Evolutionary conservation across 2,113 vertebrate genomes (phyloP), one percentile per base, ranked within the genome.

Genomic region (Atherinomorus stipes): DNA sequence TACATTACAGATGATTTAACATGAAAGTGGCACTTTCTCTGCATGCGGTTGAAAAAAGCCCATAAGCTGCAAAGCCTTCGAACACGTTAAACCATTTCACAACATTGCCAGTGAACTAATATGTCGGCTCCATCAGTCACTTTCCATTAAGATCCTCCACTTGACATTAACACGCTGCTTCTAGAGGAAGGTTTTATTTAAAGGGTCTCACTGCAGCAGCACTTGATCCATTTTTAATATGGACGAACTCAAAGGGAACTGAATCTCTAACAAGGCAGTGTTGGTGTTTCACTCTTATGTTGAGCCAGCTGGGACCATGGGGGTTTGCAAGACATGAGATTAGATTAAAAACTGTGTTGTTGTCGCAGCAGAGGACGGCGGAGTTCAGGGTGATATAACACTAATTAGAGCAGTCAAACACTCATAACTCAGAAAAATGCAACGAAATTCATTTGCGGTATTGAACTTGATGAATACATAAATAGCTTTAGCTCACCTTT

Each of bases 191-290:
- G 26, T 25, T 69, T 77, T 78, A 76, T 74, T 59, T 64, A 69
- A 80, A 83, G 78, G 28, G 67, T 80, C 75, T 71, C 54, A 15
- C 72, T 64, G 76, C 57, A 54, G 73, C 57, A 25, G 6, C 34
- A 51, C 50, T 21, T 37, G n/a, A 81, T 86, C 45, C 77, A 76
- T 87, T 71, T 85, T 87, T 80, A 82, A 80, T 82, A 56, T 26
- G 64, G 26, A 37, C 0, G 26, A 71, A 60, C 58, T 81, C 34
- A 0, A 42, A 60, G 18, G 59, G 70, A 65, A 6, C 25, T 47
- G 42, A 45, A 28, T 37, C 19, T 63, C 54, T 57, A 66, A 76
- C 81, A 45, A 58, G 45, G 40, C 28, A 1, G 22, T 28, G 62
- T 18, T 49, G 37, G 21, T 54, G 44, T 52, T 18, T 73, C 13